Percentiles rank a stretch among this genome's conserved stretches.
phyloP scores from a whole-genome alignment of 2,113 vertebrate genomes.

The Cheirogaleus medius region DNA sequence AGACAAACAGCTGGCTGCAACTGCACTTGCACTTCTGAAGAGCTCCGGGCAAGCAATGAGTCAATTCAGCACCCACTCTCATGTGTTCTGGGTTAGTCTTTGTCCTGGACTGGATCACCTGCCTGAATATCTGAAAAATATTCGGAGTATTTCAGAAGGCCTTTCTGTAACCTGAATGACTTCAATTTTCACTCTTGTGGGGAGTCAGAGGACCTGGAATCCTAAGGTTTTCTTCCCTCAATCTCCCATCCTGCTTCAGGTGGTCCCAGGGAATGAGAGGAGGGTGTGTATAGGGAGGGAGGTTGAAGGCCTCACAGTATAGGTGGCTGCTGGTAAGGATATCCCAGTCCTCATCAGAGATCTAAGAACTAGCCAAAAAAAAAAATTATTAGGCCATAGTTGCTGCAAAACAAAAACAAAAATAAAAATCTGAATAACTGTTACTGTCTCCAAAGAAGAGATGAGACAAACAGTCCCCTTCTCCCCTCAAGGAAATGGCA shows the following conservation, averaged over 20 bases:
- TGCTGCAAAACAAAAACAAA: too few species aligned
- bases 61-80: neutral
- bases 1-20: neutral
- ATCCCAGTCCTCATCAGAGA: neutral
- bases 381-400: too few species aligned
- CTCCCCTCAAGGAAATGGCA: neutral
- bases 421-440: neutral
- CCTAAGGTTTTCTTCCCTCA: neutral
- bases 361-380: neutral
- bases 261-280: neutral
- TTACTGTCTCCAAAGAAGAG: neutral
- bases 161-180: neutral
- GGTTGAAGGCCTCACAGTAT: neutral
- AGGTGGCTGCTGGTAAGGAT: neutral
- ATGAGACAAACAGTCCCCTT: neutral
- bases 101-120: neutral
- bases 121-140: slow-evolving; percentile 26
- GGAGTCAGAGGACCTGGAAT: neutral
- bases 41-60: neutral
- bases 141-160: neutral
- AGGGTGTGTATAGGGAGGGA: neutral
- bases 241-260: neutral
- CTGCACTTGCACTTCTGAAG: slow-evolving; percentile 2
- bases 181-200: neutral
- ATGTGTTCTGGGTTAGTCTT: slow-evolving; percentile 55